These are phyloP conservation scores for Tupaia tana DNA, from an alignment of 2,113 vertebrate species.

Conservation along the genomic window DNA sequence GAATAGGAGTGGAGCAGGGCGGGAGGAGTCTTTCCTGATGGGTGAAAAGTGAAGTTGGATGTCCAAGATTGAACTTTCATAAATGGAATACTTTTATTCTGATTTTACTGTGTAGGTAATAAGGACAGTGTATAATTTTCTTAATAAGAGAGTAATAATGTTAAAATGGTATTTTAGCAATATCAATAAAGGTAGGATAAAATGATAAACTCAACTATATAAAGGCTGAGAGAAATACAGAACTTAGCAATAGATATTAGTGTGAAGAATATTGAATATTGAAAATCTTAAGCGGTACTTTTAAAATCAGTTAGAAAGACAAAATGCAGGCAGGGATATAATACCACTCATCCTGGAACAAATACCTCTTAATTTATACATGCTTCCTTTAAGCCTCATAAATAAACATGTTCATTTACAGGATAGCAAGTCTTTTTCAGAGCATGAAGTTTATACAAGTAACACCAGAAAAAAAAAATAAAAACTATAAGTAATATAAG, in stretches of 20 bases:
- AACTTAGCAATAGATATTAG: not conserved
- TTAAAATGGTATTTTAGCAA: constrained; percentile 40
- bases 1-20: not conserved
- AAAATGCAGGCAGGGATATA: not conserved
- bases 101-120: constrained; percentile 2
- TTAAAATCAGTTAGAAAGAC: constrained; percentile 36
- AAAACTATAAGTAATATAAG: not conserved
- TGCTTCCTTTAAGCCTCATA: not conserved
- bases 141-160: not conserved
- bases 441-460: not conserved
- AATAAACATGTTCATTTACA: not conserved
- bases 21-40: not conserved
- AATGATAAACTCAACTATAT: not conserved
- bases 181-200: not conserved
- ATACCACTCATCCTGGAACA: not conserved
- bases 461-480: not conserved
- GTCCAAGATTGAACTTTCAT: not conserved
- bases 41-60: not conserved
- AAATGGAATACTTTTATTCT: not conserved
- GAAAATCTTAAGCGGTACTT: not conserved
- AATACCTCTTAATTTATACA: not conserved
- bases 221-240: not conserved
- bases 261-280: not conserved
- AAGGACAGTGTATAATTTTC: not conserved
- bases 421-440: not conserved